Evolutionary conservation across 2,797 vertebrate genomes (phyloP).

Genomic region (Acanthurus lineatus): DNA sequence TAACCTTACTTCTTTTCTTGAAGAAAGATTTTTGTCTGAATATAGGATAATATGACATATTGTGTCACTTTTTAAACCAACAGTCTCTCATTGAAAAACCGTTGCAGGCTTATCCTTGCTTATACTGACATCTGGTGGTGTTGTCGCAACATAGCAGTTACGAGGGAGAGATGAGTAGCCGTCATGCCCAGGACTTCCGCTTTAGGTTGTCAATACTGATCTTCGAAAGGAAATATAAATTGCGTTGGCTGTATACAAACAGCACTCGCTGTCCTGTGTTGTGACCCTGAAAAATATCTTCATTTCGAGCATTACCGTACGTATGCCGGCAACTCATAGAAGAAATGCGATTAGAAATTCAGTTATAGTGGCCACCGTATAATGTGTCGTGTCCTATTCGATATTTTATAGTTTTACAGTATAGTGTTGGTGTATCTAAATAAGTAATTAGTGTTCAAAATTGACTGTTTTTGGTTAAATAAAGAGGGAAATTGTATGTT

Average conservation of each 20-base stretch:
- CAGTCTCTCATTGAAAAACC: not conserved
- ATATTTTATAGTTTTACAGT: no score
- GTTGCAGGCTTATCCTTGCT: not conserved
- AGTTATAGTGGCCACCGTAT: conserved; percentile 14
- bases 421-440: accelerated
- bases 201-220: no score
- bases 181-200: no score
- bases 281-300: not conserved
- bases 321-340: no score
- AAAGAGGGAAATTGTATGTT: accelerated
- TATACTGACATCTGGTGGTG: conserved; percentile 59
- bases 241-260: accelerated
- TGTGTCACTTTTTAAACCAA: not conserved
- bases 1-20: no score
- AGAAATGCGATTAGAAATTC: not conserved
- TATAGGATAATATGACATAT: not conserved
- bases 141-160: not conserved
- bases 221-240: not conserved
- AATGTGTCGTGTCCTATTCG: no score
- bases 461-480: accelerated
- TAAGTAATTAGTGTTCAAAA: accelerated
- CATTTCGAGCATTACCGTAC: no score
- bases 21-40: no score
- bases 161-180: no score
- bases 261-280: accelerated